phyloP scores from a whole-genome alignment of 2,888 invertebrate genomes.

The Megaustenia siamemsis region DNA sequence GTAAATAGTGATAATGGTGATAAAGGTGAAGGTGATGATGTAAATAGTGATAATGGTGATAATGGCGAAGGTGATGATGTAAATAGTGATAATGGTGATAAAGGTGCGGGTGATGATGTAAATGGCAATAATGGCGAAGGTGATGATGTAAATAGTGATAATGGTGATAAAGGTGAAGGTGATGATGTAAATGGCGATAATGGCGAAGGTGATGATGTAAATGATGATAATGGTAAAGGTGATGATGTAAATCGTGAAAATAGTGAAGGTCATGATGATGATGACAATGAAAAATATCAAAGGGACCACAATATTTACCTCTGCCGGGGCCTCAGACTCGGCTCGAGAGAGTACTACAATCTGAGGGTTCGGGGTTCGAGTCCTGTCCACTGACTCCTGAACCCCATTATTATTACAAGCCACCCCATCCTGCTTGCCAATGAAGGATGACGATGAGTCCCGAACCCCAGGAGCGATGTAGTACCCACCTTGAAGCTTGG shows the following conservation, averaged over 20 bases:
- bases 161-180: neutral
- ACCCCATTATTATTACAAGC: neutral
- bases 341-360: slow-evolving; percentile 46
- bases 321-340: slow-evolving; percentile 47
- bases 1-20: too few relatives aligned
- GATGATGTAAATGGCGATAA: neutral
- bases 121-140: neutral
- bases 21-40: too few relatives aligned
- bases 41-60: neutral
- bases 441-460: slow-evolving; percentile 49
- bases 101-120: neutral
- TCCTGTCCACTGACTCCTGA: neutral
- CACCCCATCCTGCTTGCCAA: slow-evolving; percentile 23
- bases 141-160: neutral
- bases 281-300: too few relatives aligned
- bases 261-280: neutral
- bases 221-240: neutral
- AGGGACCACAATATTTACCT: slow-evolving; percentile 18
- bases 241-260: neutral
- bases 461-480: slow-evolving; percentile 57
- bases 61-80: neutral
- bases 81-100: neutral
- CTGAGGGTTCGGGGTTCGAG: slow-evolving; percentile 46
- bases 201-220: too few relatives aligned
- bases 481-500: slow-evolving; percentile 55